A percentile compares a stretch with the other conserved stretches of the same genome.
phyloP scores from a whole-genome alignment of 2,113 vertebrate species.

The Arvicanthis niloticus region DNA sequence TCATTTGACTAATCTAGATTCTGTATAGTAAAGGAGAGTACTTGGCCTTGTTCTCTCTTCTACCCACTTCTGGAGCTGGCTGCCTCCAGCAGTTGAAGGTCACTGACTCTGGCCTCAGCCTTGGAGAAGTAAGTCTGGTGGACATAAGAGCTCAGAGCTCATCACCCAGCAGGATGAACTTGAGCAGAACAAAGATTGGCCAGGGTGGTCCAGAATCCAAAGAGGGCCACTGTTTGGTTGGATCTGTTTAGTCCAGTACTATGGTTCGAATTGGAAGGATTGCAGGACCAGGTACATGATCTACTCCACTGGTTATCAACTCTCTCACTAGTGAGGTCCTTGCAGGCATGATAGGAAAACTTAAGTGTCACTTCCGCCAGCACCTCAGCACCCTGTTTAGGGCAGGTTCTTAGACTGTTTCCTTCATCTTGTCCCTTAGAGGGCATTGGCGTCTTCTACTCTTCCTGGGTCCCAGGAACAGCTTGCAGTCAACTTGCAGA shows the following conservation, averaged over 20 bases:
- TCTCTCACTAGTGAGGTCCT: too few species aligned
- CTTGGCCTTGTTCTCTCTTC: conserved; percentile 85
- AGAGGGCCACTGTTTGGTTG: too few species aligned
- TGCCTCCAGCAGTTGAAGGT: conserved; percentile 74
- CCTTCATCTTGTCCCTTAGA: background rate
- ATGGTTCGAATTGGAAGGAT: conserved; percentile 29
- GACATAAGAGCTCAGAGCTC: conserved; percentile 45
- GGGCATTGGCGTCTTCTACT: background rate
- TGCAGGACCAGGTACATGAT: background rate
- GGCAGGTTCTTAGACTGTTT: background rate
- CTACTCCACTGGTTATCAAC: background rate
- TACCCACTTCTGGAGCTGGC: conserved; percentile 85
- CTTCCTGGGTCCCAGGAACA: background rate
- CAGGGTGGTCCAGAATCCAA: background rate
- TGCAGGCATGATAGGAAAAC: background rate
- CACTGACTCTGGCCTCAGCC: conserved; percentile 37
- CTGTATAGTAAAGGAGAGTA: conserved; percentile 85
- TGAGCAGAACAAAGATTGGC: background rate
- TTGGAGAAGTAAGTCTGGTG: conserved; percentile 55
- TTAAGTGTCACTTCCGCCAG: background rate
- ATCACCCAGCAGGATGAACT: background rate
- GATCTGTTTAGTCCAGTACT: conserved; percentile 40
- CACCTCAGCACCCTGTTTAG: background rate
- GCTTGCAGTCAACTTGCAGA: background rate
- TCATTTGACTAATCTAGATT: conserved; percentile 52